These are phyloP conservation scores for Alethe castanea DNA, from an alignment of 2,113 vertebrate genomes.

Conservation along the genomic window DNA sequence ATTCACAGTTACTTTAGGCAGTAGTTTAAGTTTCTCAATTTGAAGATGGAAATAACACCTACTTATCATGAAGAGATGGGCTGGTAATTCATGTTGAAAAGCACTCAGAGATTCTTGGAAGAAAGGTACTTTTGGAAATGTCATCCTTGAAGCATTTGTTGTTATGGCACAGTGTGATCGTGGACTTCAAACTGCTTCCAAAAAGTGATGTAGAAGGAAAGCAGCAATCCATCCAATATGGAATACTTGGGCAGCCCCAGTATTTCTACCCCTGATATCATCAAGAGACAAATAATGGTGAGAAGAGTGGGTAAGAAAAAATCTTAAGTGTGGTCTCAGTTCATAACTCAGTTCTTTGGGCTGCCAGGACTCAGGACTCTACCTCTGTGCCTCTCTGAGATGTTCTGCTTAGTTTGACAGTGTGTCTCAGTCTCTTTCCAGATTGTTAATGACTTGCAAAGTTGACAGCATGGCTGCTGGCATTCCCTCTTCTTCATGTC, in stretches of 20 bases:
- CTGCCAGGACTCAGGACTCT: background rate
- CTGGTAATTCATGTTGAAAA: background rate
- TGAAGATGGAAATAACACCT: background rate
- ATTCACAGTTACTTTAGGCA: background rate
- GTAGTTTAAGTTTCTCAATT: background rate
- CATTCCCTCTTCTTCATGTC: background rate
- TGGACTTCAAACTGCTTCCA: background rate
- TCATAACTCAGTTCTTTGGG: background rate
- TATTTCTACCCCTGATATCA: background rate
- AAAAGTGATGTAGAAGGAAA: background rate
- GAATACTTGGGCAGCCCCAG: background rate
- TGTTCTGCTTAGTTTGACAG: background rate
- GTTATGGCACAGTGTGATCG: background rate
- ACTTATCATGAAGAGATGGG: background rate
- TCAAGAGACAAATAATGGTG: background rate
- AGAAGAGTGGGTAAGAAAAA: background rate
- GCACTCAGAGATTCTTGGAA: background rate
- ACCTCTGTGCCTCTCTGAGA: background rate
- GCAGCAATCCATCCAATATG: background rate
- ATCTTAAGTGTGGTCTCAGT: background rate
- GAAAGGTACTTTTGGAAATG: background rate
- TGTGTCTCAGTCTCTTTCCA: background rate
- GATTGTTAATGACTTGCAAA: background rate
- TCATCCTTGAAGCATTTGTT: background rate
- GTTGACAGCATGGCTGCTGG: background rate